Conservation (phyloP, 2,888 invertebrate genomes). For the Apamea sordens region DNA sequence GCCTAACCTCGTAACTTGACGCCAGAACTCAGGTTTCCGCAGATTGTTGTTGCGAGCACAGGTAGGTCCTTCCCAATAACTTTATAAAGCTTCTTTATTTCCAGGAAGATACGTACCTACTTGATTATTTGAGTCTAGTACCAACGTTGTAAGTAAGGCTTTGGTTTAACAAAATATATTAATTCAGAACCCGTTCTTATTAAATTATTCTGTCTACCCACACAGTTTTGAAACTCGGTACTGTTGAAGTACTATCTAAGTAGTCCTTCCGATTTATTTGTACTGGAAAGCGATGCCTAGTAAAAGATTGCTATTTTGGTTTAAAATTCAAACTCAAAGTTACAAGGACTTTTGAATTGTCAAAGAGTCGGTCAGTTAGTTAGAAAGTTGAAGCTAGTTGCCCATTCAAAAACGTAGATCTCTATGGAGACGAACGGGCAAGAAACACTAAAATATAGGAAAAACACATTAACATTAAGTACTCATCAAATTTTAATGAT, state of each 20-base stretch:
- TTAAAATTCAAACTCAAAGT: neutral
- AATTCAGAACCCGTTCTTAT: conserved; percentile 45
- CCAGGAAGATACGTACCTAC: neutral
- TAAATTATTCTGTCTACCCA: conserved; percentile 52
- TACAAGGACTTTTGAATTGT: neutral
- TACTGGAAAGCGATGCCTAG: neutral
- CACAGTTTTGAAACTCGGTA: conserved; percentile 46
- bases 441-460: neutral
- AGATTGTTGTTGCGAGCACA: neutral
- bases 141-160: neutral
- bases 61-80: neutral
- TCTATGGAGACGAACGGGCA: neutral
- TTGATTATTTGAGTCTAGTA: conserved; percentile 7
- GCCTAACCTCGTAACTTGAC: conserved; percentile 15
- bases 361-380: neutral
- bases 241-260: conserved; percentile 15
- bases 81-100: neutral
- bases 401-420: neutral
- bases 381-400: neutral
- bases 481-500: neutral
- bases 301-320: neutral
- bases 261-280: conserved; percentile 35
- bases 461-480: neutral
- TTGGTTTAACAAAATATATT: conserved; percentile 45
- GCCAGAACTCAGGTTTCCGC: conserved; percentile 25